Conservation (phyloP, 2,797 vertebrate species). For the Cynopterus sphinx region DNA sequence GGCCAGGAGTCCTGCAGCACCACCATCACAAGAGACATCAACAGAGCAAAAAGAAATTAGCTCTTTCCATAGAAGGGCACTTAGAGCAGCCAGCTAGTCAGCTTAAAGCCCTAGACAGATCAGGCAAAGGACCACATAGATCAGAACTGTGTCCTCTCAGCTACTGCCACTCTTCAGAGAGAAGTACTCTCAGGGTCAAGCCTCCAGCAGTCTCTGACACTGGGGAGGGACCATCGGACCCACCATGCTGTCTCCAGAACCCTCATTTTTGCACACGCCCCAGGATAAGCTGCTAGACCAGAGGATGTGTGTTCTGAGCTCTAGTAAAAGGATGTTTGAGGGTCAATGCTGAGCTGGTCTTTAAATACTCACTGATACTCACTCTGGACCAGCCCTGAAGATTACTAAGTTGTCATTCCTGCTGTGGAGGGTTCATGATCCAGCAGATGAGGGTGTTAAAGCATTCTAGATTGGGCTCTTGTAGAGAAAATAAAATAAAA, state of each 20-base stretch:
- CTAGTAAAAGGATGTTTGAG: not conserved
- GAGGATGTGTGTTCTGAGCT: not conserved
- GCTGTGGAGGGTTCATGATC: not conserved
- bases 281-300: not conserved
- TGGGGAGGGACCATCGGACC: not conserved
- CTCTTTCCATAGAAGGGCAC: conserved; percentile 59
- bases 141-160: not conserved
- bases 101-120: not conserved
- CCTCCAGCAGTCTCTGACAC: not conserved
- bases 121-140: not conserved
- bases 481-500: conserved; percentile 14
- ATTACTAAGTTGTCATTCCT: conserved; percentile 3
- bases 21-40: conserved; percentile 68
- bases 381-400: not conserved
- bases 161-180: not conserved
- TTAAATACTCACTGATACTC: not conserved
- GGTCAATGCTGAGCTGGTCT: not conserved
- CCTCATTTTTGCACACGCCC: not conserved
- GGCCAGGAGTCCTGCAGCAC: conserved; percentile 33
- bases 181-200: not conserved
- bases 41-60: conserved; percentile 58
- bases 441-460: not conserved
- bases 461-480: not conserved
- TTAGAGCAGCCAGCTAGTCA: conserved; percentile 27
- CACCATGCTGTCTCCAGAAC: not conserved